Evolutionary conservation across 2,888 invertebrate genomes (phyloP), one percentile per base, ranked within the genome.

Genomic region (Oligia latruncula): DNA sequence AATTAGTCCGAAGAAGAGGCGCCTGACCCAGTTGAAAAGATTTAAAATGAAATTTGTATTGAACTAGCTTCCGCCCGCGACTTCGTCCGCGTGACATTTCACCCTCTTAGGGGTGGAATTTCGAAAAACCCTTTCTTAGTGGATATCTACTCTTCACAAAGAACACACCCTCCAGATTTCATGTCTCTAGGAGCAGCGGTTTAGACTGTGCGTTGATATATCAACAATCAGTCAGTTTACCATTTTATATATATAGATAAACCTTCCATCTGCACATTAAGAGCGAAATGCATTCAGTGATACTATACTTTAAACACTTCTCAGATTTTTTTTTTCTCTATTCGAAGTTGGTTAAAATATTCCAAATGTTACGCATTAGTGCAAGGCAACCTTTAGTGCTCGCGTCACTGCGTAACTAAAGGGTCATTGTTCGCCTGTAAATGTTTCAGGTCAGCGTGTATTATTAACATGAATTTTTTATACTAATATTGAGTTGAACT

Each of bases 1-100:
- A 75, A 81, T 81, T 81, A 81, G 75, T 52, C n/a, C n/a, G 49
- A 35, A 58, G 58, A 70, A 74, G 65, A 64, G n/a, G 52, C 35
- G 65, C 81, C 75, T 75, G 74, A 52, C 75, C 49, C n/a, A 52
- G 58, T 81, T 81, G 15, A 52, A 71, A 58, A 52, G 58, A 66
- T 74, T 70, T 72, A 35, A n/a, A 71, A 70, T 52, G 0, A 60
- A 70, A 65, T 52, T 35, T 13, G 29, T 60, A 35, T 74, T 43
- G 70, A 52, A n/a, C n/a, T n/a, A n/a, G n/a, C n/a, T n/a, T n/a
- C n/a, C n/a, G n/a, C n/a, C n/a, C n/a, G n/a, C n/a, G n/a, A n/a
- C n/a, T n/a, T n/a, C n/a, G n/a, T n/a, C n/a, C n/a, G n/a, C n/a
- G n/a, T n/a, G n/a, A n/a, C n/a, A n/a, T n/a, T n/a, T n/a, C n/a